A percentile compares a stretch with the other conserved stretches of the same genome.
These are phyloP conservation scores for Buceros bicornis DNA, from an alignment of 2,797 vertebrate species.

Conservation along the genomic window DNA sequence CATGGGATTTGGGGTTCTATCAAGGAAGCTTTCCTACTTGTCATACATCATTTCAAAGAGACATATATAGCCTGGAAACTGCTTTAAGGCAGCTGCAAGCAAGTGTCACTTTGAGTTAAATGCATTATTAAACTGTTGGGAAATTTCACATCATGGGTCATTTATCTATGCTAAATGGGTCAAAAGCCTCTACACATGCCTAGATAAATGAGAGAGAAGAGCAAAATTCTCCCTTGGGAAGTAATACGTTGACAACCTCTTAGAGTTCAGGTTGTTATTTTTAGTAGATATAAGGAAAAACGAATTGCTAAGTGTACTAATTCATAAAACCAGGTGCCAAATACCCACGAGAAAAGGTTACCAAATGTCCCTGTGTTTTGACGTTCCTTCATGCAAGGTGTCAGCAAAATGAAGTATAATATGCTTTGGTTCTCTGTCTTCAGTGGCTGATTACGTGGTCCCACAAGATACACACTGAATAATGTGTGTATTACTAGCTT, in stretches of 20 bases:
- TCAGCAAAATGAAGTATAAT: not conserved
- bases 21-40: slow-evolving; percentile 71
- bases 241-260: slow-evolving; percentile 69
- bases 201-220: slow-evolving; percentile 82
- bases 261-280: slow-evolving; percentile 72
- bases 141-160: slow-evolving; percentile 86
- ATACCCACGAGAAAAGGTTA: slow-evolving; percentile 3
- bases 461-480: not conserved
- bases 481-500: not conserved
- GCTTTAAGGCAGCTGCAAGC: slow-evolving; percentile 92
- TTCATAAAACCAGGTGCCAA: slow-evolving; percentile 55
- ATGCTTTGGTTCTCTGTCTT: not conserved
- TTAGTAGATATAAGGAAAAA: slow-evolving; percentile 46
- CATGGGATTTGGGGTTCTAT: slow-evolving; percentile 71
- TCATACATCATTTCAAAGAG: slow-evolving; percentile 86
- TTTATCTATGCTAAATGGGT: slow-evolving; percentile 88
- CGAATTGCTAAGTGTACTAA: slow-evolving; percentile 28
- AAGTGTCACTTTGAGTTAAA: slow-evolving; percentile 97
- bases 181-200: slow-evolving; percentile 82
- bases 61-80: slow-evolving; percentile 81
- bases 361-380: not conserved
- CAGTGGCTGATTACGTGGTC: not conserved
- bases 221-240: slow-evolving; percentile 77
- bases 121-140: slow-evolving; percentile 86
- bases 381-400: not conserved